Base-by-base conservation (phyloP, 2,113 vertebrate species). In the Theristicus caerulescens region DNA sequence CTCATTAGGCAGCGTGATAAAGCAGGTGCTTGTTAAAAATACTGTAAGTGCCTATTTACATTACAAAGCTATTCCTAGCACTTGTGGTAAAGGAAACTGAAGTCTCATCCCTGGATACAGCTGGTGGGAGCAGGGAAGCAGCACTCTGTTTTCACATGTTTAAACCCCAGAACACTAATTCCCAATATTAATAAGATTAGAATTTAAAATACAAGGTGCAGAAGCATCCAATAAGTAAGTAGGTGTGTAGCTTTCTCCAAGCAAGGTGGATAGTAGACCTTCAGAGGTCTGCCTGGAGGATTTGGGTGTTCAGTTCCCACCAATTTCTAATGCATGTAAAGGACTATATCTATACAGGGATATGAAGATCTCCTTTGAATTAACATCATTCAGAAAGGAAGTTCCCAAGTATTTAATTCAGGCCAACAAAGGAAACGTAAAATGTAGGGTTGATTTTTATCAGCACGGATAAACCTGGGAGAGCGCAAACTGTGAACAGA, bases 1-100 rank as follows among this genome's bases (percentile, higher is more conserved):
- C 89, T 94, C 90, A 95, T 96, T 96, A 95, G 89, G 91, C 78
- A 79, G 66, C 0, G 4, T 89, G 92, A 94, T 97, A 82, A 91
- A 94, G 90, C 90, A 91, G 55, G 83, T 92, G 94, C 86, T 95
- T 86, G 87, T 96, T 89, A 92, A 91, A 95, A 89, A 95, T 67
- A 71, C 78, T 34, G 2, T 24, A 71, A 93, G 88, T 78, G 79
- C 81, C 57, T 81, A 85, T 94, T 97, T 97, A 87, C 96, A 95
- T 88, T 84, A 93, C 78, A 96, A 94, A 95, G 94, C 92, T 70
- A 9, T 36, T 90, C 69, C 87, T 65, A 80, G 85, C 55, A 27
- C 71, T 79, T 16, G 27, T 46, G 67, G n/a, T 22, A 72, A 40
- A 82, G 76, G 86, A 90, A 70, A 62, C 54, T 67, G 64, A 11